These are phyloP conservation scores for Lucifuga dentata DNA, from an alignment of 2,113 vertebrate species.

Conservation along the genomic window DNA sequence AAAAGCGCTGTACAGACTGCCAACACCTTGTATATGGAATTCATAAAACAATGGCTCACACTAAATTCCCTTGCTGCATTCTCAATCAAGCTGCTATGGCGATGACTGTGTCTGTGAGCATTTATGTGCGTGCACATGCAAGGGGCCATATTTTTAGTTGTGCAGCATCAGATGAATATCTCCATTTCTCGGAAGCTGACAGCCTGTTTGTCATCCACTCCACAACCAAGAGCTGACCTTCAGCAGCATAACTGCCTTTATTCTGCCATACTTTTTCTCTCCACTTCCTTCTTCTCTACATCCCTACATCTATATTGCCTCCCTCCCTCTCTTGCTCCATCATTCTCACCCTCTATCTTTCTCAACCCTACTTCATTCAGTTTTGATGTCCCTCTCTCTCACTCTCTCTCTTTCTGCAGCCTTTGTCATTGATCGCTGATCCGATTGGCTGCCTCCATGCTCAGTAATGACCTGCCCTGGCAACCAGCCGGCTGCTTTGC, in stretches of 20 bases:
- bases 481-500: constrained; percentile 76
- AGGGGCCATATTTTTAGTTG: constrained; percentile 84
- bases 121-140: constrained; percentile 71
- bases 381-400: constrained; percentile 59
- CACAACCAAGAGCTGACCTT: constrained; percentile 91
- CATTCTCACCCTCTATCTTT: constrained; percentile 56
- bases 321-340: constrained; percentile 22
- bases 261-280: constrained; percentile 55
- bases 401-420: constrained; percentile 79
- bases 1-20: constrained; percentile 63
- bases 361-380: constrained; percentile 38
- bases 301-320: constrained; percentile 49
- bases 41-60: constrained; percentile 82
- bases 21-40: constrained; percentile 83
- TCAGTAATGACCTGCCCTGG: constrained; percentile 99
- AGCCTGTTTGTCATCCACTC: constrained; percentile 96
- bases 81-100: constrained; percentile 74
- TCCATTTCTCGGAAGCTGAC: constrained; percentile 92
- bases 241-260: constrained; percentile 84
- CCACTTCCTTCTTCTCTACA: constrained; percentile 47
- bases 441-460: constrained; percentile 98
- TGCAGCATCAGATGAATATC: constrained; percentile 83
- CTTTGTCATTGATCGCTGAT: constrained; percentile 99
- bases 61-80: constrained; percentile 85
- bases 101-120: constrained; percentile 62